Evolutionary conservation across 2,113 vertebrate species (phyloP).

Genomic region (Proteles cristata): DNA sequence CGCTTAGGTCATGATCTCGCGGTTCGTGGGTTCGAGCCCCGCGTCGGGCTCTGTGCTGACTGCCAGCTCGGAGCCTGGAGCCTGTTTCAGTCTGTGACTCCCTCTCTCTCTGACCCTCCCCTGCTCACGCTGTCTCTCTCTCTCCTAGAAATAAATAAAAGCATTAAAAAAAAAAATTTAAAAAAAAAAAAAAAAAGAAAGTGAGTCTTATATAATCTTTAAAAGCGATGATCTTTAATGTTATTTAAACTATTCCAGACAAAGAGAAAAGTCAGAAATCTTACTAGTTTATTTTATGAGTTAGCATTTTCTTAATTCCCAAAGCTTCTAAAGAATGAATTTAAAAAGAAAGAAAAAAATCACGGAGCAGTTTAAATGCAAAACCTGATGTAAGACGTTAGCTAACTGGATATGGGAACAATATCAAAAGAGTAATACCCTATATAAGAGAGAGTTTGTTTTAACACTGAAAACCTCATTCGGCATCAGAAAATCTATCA

Average conservation of each 20-base stretch:
- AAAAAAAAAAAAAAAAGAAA: no score
- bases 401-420: conserved; percentile 17
- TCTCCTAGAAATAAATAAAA: no score
- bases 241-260: conserved; percentile 54
- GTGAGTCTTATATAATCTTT: conserved; percentile 23
- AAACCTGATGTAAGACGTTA: conserved; percentile 60
- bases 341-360: conserved; percentile 40
- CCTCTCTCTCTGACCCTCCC: no score
- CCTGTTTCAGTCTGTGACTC: no score
- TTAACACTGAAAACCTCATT: conserved; percentile 33
- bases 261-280: conserved; percentile 51
- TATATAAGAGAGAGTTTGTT: neutral
- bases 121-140: no score
- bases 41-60: no score
- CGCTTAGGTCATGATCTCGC: no score
- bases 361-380: conserved; percentile 10
- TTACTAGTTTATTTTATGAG: conserved; percentile 48
- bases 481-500: conserved; percentile 5
- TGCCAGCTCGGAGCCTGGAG: no score
- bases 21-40: no score
- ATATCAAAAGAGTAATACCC: neutral
- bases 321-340: conserved; percentile 54
- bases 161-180: no score
- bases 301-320: conserved; percentile 58
- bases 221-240: conserved; percentile 52